phyloP scores from a whole-genome alignment of 2,113 vertebrate genomes.

The Pseudois nayaur region DNA sequence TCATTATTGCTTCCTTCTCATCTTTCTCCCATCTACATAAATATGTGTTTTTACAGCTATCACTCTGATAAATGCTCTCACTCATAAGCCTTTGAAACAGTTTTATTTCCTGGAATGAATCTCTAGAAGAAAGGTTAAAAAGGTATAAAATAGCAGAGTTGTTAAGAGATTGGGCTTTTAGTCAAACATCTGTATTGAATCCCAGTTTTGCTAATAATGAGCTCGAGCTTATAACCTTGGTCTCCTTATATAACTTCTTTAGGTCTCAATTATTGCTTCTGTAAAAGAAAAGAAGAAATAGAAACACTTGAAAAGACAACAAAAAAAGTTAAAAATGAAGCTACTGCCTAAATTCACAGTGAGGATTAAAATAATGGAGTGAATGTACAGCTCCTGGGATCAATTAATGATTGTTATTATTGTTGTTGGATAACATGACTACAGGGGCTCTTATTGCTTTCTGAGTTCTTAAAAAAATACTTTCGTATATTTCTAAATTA shows the following conservation, averaged over 20 bases:
- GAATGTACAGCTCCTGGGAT: background rate
- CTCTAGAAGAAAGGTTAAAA: constrained; percentile 20
- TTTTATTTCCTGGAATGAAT: background rate
- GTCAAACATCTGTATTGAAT: background rate
- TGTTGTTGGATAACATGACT: background rate
- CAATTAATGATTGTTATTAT: background rate
- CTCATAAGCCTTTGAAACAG: background rate
- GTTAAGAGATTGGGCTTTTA: background rate
- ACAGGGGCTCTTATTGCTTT: background rate
- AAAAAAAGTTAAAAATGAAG: background rate
- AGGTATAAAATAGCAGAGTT: background rate
- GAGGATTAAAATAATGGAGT: constrained; percentile 11
- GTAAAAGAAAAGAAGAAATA: background rate
- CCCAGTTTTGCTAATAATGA: background rate
- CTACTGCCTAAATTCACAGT: background rate
- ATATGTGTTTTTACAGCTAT: background rate
- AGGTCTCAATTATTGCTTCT: background rate
- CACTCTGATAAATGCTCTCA: background rate
- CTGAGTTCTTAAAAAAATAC: background rate
- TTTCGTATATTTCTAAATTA: background rate
- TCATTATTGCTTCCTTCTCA: background rate
- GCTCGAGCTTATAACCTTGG: background rate
- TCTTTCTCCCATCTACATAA: background rate
- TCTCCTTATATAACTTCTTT: background rate
- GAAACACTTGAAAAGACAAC: background rate